Evolutionary conservation across 2,113 vertebrate species (phyloP).

Genomic region (Mastomys coucha): DNA sequence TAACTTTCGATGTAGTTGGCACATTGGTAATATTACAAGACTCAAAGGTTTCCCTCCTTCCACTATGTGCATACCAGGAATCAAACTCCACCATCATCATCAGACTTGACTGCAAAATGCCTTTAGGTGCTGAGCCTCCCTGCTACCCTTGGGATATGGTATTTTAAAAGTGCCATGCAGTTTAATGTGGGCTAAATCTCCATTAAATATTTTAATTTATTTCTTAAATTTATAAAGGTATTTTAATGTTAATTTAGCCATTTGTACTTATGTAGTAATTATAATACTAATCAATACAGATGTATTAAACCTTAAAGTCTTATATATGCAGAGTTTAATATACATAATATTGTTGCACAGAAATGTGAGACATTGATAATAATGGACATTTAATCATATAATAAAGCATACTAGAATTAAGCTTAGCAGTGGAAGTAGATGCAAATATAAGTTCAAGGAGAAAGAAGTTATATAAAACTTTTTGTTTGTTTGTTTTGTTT

Average conservation of each 20-base stretch:
- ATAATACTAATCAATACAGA: neutral
- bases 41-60: neutral
- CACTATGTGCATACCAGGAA: neutral
- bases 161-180: neutral
- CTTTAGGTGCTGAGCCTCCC: neutral
- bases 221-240: neutral
- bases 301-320: neutral
- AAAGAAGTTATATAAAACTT: neutral
- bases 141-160: neutral
- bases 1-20: neutral
- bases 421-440: neutral
- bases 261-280: neutral
- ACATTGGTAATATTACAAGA: neutral
- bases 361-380: slow-evolving; percentile 13
- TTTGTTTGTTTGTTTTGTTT: too few relatives aligned
- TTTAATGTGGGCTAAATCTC: neutral
- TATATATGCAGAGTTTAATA: neutral
- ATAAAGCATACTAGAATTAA: neutral
- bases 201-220: neutral
- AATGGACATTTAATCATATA: neutral
- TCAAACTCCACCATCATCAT: neutral
- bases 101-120: neutral
- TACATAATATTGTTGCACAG: neutral
- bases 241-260: neutral
- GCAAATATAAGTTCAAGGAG: slow-evolving; percentile 14